Conservation (phyloP, 2,113 vertebrate species). For the Muntiacus reevesi region DNA sequence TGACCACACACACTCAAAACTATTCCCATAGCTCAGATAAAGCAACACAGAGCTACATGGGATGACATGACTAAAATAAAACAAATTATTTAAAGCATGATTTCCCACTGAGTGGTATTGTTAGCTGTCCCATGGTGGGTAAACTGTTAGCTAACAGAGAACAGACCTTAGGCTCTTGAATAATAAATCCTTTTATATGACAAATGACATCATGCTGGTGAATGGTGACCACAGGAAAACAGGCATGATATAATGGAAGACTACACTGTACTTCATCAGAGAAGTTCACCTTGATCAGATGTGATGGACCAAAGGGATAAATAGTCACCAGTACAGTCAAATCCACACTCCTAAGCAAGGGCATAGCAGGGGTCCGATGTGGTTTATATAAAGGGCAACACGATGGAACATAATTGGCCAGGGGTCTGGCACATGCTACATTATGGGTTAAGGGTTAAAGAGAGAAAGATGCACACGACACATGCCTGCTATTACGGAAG, state of each 20-base stretch:
- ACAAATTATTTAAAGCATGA: constrained; percentile 59
- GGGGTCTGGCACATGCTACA: background rate
- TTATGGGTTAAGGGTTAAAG: background rate
- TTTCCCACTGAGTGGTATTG: constrained; percentile 51
- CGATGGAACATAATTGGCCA: background rate
- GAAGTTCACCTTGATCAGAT: constrained; percentile 40
- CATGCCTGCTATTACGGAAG: background rate
- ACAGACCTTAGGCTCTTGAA: constrained; percentile 55
- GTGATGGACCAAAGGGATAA: constrained; percentile 44
- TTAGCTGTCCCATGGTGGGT: constrained; percentile 28
- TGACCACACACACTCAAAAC: constrained; percentile 54
- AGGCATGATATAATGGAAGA: constrained; percentile 42
- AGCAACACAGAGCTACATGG: constrained; percentile 55
- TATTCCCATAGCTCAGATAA: constrained; percentile 56
- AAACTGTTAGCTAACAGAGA: constrained; percentile 70
- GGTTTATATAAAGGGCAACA: constrained; percentile 40
- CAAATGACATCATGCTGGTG: constrained; percentile 48
- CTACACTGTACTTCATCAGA: constrained; percentile 68
- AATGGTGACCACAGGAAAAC: constrained; percentile 42
- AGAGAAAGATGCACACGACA: background rate
- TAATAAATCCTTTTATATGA: constrained; percentile 62
- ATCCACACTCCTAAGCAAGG: background rate
- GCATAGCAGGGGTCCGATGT: background rate
- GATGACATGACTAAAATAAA: constrained; percentile 69
- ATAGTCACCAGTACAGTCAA: constrained; percentile 3